Conservation (phyloP, 2,113 vertebrate genomes). For the Oostethus manadensis region DNA sequence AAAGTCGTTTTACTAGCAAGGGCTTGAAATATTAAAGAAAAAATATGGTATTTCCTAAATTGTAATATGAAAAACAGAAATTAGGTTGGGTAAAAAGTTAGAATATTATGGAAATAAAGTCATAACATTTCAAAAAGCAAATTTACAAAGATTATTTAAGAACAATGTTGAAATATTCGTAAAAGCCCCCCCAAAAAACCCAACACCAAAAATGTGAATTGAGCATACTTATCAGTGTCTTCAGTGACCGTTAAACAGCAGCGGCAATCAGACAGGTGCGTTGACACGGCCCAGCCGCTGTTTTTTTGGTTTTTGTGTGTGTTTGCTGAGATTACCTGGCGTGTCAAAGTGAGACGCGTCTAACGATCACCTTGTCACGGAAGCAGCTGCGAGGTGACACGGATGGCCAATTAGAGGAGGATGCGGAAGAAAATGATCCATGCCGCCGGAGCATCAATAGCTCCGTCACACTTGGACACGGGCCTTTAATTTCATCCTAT, state of each 20-base stretch:
- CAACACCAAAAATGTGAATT: too few species aligned
- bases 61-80: too few species aligned
- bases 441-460: slow-evolving; percentile 55
- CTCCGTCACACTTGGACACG: slow-evolving; percentile 69
- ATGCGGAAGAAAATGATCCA: slow-evolving; percentile 66
- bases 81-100: too few species aligned
- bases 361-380: slow-evolving; percentile 63
- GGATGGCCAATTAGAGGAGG: slow-evolving; percentile 75
- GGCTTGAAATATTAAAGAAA: too few species aligned
- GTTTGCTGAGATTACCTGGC: slow-evolving; percentile 32
- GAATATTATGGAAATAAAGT: too few species aligned
- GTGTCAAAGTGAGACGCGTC: slow-evolving; percentile 48
- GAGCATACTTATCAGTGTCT: too few species aligned
- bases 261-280: background rate
- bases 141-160: too few species aligned
- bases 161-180: too few species aligned
- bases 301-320: background rate
- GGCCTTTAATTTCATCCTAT: slow-evolving; percentile 53
- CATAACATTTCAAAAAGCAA: too few species aligned
- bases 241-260: background rate
- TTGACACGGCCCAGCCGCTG: background rate
- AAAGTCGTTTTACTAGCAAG: too few species aligned
- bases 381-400: slow-evolving; percentile 63
- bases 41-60: too few species aligned
- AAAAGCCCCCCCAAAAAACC: too few species aligned